Base-by-base conservation (phyloP, 2,797 vertebrate genomes). In the Tapera naevia region DNA sequence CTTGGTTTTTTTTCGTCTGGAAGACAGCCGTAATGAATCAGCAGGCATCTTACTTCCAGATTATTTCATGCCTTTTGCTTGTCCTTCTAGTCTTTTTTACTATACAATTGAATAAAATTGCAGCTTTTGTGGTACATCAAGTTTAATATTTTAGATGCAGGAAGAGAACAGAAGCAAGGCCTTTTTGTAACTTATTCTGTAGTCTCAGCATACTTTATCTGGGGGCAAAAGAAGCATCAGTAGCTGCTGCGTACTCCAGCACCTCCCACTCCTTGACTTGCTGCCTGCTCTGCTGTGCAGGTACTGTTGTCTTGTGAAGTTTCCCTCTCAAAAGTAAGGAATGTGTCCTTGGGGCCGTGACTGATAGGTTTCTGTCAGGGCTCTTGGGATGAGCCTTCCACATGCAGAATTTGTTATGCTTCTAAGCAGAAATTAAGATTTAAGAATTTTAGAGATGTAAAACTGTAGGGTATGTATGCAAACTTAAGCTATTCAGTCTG, bases 401-500 rank as follows among this genome's bases (percentile, higher is more conserved):
- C 8, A 17, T 50, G 28, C 0, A 65, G 43, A 58, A 57, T 75
- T 92, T 75, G 32, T 82, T 88, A 64, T 43, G 18, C 45, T 93
- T 50, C 76, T 53, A 54, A 89, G 70, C 41, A 91, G 57, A 91
- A 51, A 69, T n/a, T n/a, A n/a, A n/a, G n/a, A n/a, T n/a, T n/a
- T n/a, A n/a, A n/a, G n/a, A n/a, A n/a, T n/a, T n/a, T n/a, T n/a
- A 78, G 89, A 65, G 33, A 46, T 73, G 53, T 88, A 41, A 88
- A 96, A 94, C 70, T 76, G 22, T 60, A 86, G 70, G 58, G 25
- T 81, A 79, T 25, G 50, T 82, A 48, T 71, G 41, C 86, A 89
- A 92, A 91, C 64, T 88, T 80, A 71, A 93, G 58, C 64, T 89
- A 79, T 88, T 87, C 50, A 76, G 73, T 91, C 60, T 85, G 64